Base-by-base conservation (phyloP, 2,113 vertebrate genomes). In the Synchiropus splendidus region DNA sequence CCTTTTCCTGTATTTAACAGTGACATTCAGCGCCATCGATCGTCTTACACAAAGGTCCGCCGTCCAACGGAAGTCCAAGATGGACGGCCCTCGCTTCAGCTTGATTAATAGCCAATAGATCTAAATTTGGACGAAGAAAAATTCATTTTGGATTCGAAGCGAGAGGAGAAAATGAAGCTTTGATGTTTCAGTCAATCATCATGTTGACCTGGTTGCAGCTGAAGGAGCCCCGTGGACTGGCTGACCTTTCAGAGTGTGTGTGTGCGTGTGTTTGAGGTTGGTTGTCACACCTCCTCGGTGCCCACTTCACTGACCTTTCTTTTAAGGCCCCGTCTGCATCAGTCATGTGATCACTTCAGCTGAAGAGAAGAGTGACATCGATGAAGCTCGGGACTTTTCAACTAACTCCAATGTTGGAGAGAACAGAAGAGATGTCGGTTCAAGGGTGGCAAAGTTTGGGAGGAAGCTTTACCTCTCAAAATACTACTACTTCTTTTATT, bases 11-110 rank as follows among this genome's bases (percentile, higher is more conserved):
- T 52, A 53, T 67, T 68, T 63, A 71, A 39, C 49, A 50, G 37
- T 77, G 79, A 69, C 72, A 76, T 73, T 79, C 55, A 64, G 16
- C 44, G 6, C 5, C 59, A 78, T 78, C 62, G 71, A 82, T 71
- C 64, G 45, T 18, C 49, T 61, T 44, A 58, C 54, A 45, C 43
- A 55, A 54, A 62, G 66, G 58, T 47, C 48, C 31, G 43, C 40
- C 42, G 17, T n/a, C n/a, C n/a, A n/a, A n/a, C 10, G 3, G 31
- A 30, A 13, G 31, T 10, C 5, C 4, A 8, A 4, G 17, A 18
- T 33, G 15, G 12, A n/a, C 12, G 12, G 34, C 14, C 12, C 34
- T 35, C 34, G 4, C 34, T 5, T 13, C 2, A 5, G 3, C 12
- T 13, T 12, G 3, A 35, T 35, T 12, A n/a, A 35, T 35, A 11